Evolutionary conservation across 1,140 invertebrate species (phyloP).

Genomic region (Amphibalanus amphitrite): DNA sequence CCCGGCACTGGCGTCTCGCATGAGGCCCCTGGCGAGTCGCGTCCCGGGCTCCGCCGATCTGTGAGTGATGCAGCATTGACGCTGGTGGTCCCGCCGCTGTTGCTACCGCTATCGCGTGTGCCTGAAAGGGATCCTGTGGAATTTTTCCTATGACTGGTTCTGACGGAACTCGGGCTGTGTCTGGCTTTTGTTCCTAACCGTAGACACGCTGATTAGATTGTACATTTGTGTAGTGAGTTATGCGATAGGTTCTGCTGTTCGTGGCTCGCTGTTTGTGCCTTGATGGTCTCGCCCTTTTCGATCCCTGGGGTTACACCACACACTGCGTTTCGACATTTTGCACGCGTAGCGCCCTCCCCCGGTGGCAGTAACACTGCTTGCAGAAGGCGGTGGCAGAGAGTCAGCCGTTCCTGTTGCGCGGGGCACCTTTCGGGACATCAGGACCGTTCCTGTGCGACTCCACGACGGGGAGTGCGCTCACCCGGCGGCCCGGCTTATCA

Average conservation of each 20-base stretch:
- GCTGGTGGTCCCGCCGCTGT: too few species aligned
- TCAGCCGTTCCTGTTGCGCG: too few species aligned
- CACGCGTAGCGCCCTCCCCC: too few species aligned
- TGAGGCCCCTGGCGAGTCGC: neutral
- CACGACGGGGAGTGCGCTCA: neutral
- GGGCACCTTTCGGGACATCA: too few species aligned
- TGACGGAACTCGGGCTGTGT: neutral
- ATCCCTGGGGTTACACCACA: neutral
- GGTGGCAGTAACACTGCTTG: neutral
- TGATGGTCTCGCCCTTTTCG: neutral
- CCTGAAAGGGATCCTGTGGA: too few species aligned
- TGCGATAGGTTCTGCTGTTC: neutral
- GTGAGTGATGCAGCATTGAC: neutral
- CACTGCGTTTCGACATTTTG: neutral
- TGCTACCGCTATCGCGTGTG: too few species aligned
- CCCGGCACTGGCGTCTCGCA: neutral
- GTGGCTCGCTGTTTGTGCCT: neutral
- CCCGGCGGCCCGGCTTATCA: neutral
- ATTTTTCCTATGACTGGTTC: neutral
- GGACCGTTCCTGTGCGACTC: neutral
- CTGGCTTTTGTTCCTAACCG: neutral
- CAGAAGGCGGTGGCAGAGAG: neutral
- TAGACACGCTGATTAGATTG: neutral
- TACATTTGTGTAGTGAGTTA: neutral
- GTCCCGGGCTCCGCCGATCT: neutral